Percentiles rank a stretch among this genome's conserved stretches.
phyloP scores from a whole-genome alignment of 30 jellyfish, hydroid and myxozoan species.

The Haliclystus octoradiatus region DNA sequence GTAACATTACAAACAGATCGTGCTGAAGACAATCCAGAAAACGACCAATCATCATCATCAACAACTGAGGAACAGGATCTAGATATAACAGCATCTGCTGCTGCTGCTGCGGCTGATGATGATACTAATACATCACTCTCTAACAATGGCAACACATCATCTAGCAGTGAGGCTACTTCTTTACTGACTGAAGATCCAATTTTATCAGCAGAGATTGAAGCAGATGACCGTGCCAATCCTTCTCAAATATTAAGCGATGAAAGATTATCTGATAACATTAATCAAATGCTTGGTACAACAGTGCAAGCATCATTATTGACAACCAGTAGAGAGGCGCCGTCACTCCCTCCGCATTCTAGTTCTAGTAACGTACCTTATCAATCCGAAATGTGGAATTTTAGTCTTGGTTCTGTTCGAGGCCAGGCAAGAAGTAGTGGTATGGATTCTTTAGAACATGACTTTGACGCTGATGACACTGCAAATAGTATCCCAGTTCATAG shows the following conservation, averaged over 20 bases:
- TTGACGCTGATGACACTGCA: conserved; percentile 13
- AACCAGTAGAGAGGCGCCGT: background rate
- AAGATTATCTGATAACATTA: background rate
- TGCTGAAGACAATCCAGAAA: background rate
- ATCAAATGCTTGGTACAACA: background rate
- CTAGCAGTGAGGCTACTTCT: too few relatives aligned
- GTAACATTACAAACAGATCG: background rate
- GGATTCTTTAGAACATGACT: too few relatives aligned
- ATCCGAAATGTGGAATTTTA: conserved; percentile 52
- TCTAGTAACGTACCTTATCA: conserved; percentile 15
- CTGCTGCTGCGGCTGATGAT: background rate
- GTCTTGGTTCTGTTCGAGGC: too few relatives aligned
- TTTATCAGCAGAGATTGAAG: background rate
- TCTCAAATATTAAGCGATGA: background rate
- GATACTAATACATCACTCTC: background rate
- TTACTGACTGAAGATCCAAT: background rate
- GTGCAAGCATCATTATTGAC: background rate
- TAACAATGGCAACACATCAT: too few relatives aligned
- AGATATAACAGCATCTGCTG: background rate
- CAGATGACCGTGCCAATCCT: conserved; percentile 1
- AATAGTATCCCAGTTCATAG: conserved; percentile 37
- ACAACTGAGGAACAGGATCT: background rate
- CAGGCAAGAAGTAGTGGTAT: background rate
- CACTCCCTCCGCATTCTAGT: background rate
- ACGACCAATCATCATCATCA: background rate